phyloP scores from a whole-genome alignment of 1,140 invertebrate genomes.

The Achatina immaculata region DNA sequence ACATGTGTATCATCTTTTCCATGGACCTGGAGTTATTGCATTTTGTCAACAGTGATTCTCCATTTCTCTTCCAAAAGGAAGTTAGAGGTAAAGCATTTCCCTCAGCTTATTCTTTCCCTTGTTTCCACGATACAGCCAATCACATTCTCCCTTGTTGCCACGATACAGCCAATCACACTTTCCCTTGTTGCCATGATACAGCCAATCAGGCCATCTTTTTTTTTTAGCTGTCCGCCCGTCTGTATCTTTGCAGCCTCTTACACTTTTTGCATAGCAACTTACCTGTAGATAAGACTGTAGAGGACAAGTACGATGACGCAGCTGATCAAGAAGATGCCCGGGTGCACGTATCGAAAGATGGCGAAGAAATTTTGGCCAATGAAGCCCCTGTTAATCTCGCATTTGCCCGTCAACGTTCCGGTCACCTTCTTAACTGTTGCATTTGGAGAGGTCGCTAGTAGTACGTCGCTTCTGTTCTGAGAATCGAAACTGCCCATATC shows the following conservation, averaged over 20 bases:
- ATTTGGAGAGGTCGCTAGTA: not conserved
- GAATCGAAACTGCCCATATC: not conserved
- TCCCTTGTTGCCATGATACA: too few species aligned
- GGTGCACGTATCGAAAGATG: slow-evolving; percentile 44
- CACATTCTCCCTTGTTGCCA: too few species aligned
- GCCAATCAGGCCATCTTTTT: too few species aligned
- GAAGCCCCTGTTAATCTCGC: slow-evolving; percentile 23
- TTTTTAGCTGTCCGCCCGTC: not conserved
- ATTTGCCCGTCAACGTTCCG: not conserved
- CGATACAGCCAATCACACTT: too few species aligned
- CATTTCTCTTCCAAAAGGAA: too few species aligned
- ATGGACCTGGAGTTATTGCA: too few species aligned
- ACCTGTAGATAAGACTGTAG: slow-evolving; percentile 52
- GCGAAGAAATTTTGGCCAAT: slow-evolving; percentile 42
- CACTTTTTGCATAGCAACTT: not conserved
- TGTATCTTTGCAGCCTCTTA: not conserved
- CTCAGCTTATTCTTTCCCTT: too few species aligned
- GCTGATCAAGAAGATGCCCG: slow-evolving; percentile 44
- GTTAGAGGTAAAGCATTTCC: too few species aligned
- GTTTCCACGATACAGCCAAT: too few species aligned
- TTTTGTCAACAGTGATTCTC: too few species aligned
- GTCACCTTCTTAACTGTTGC: not conserved
- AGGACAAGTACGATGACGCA: slow-evolving; percentile 48
- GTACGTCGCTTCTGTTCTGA: not conserved
- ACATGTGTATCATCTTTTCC: too few species aligned